A percentile compares a stretch with the other conserved stretches of the same genome.
Conservation (phyloP, 2,888 invertebrate species). For the Blastobasis lacticolella region DNA sequence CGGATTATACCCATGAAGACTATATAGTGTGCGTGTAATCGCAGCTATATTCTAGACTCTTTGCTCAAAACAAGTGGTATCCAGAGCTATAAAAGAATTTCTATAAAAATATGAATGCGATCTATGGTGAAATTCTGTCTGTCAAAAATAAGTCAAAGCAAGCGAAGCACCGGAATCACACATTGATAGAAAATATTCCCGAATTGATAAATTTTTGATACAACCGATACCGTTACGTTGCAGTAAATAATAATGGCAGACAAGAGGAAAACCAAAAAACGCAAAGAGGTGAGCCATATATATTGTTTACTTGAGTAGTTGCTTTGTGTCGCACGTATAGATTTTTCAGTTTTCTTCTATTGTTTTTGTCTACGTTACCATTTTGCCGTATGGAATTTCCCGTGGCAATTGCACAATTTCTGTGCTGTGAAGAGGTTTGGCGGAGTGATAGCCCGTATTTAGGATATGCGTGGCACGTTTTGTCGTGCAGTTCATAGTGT, state of each 20-base stretch:
- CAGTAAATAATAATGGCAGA: constrained; percentile 59
- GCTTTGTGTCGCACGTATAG: background rate
- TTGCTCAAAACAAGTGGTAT: too few relatives aligned
- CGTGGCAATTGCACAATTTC: constrained; percentile 8
- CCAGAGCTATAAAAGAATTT: too few relatives aligned
- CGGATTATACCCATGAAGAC: too few relatives aligned
- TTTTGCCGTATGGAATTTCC: constrained; percentile 18
- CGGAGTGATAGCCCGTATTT: constrained; percentile 10
- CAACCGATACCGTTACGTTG: constrained; percentile 34
- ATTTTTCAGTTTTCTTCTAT: constrained; percentile 9
- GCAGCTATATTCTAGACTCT: too few relatives aligned
- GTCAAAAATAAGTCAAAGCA: background rate
- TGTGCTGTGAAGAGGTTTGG: constrained; percentile 5
- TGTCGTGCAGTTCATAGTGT: constrained; percentile 18
- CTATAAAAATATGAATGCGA: background rate
- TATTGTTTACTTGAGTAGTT: background rate
- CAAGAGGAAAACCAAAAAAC: constrained; percentile 66
- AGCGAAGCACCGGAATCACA: background rate
- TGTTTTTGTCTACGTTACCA: constrained; percentile 23
- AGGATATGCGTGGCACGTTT: constrained; percentile 13
- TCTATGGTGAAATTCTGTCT: background rate
- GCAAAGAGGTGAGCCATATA: constrained; percentile 54
- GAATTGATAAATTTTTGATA: constrained; percentile 6
- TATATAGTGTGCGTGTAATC: too few relatives aligned
- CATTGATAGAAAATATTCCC: constrained; percentile 5